phyloP scores from a whole-genome alignment of 2,888 invertebrate genomes.

The Ferdinandea cuprea region DNA sequence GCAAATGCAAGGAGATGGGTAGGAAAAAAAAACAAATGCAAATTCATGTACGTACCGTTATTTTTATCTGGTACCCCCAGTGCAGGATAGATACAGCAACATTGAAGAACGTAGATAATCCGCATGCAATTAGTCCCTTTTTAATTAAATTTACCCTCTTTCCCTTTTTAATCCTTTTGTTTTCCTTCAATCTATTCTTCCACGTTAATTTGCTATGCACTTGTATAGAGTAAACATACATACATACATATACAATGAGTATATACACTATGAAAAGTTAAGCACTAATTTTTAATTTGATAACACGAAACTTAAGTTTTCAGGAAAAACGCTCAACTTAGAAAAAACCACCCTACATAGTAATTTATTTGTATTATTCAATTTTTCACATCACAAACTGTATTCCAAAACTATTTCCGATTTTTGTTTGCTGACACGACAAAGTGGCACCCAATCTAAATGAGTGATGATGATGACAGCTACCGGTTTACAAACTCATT shows the following conservation, averaged over 20 bases:
- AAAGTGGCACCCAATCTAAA: constrained; percentile 45
- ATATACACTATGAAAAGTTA: constrained; percentile 12
- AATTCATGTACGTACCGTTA: constrained; percentile 60
- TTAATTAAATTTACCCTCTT: constrained; percentile 58
- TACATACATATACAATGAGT: constrained; percentile 22
- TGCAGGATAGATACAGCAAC: constrained; percentile 37
- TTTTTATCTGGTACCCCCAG: constrained; percentile 52
- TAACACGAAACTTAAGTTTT: constrained; percentile 4
- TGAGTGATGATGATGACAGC: constrained; percentile 60
- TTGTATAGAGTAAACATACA: constrained; percentile 11
- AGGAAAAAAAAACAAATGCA: constrained; percentile 8
- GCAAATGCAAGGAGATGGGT: not conserved
- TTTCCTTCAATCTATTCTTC: constrained; percentile 32
- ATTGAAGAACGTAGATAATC: constrained; percentile 60
- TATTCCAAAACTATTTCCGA: not conserved
- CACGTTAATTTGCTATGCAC: constrained; percentile 40
- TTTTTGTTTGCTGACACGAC: constrained; percentile 21
- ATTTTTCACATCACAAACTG: constrained; percentile 4
- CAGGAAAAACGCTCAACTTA: constrained; percentile 9
- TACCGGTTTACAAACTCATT: constrained; percentile 57
- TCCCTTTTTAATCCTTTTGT: constrained; percentile 55
- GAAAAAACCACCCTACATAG: constrained; percentile 12
- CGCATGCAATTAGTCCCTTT: constrained; percentile 73
- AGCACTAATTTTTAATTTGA: not conserved
- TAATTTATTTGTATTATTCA: constrained; percentile 7